A percentile compares a stretch with the other conserved stretches of the same genome.
phyloP scores from a whole-genome alignment of 2,888 invertebrate species.

The Idaea dimidiata region DNA sequence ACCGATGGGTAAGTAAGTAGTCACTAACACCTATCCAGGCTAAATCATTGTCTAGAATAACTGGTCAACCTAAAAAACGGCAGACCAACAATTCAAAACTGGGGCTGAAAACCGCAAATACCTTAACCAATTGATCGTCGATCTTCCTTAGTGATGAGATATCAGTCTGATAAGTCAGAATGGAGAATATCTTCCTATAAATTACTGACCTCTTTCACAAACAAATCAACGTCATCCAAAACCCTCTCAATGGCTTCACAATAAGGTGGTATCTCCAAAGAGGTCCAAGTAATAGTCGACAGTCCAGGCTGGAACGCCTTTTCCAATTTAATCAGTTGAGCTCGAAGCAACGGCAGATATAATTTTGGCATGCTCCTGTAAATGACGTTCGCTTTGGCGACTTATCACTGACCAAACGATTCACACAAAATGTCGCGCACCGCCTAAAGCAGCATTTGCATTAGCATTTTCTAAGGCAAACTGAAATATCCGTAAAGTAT shows the following conservation, averaged over 20 bases:
- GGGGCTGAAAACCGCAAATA: no score
- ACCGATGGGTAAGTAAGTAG: no score
- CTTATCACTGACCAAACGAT: no score
- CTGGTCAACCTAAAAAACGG: no score
- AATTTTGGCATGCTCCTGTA: conserved; percentile 82
- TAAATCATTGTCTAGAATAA: no score
- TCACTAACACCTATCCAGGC: no score
- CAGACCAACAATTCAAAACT: no score
- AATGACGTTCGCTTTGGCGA: neutral
- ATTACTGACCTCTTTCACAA: conserved; percentile 80
- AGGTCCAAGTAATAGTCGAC: conserved; percentile 90
- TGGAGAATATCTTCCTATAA: neutral
- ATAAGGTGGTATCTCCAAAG: conserved; percentile 85
- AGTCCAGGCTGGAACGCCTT: conserved; percentile 87
- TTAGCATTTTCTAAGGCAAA: no score
- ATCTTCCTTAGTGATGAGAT: neutral
- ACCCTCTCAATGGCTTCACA: conserved; percentile 78
- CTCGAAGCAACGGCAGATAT: conserved; percentile 85
- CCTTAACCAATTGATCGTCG: no score
- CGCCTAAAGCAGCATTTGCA: no score
- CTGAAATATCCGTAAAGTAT: no score
- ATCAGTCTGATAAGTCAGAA: neutral
- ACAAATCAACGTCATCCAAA: conserved; percentile 83
- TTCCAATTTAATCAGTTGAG: conserved; percentile 85
- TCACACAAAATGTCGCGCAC: no score